Conservation (phyloP, 1,140 invertebrate species). For the Hormaphis cornu region DNA sequence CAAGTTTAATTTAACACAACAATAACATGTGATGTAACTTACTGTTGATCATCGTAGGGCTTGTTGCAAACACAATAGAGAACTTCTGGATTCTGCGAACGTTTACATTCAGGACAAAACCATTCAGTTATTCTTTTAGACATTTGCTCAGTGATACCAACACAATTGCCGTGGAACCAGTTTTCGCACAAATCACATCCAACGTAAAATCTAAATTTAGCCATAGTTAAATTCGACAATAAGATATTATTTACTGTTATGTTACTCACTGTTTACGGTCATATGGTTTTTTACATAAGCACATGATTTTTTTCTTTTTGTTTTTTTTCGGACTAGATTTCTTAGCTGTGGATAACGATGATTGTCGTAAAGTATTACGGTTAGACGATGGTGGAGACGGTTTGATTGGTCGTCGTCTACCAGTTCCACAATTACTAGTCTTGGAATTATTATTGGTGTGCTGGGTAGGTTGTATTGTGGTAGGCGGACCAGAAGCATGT, state of each 20-base stretch:
- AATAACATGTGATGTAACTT: slow-evolving; percentile 43
- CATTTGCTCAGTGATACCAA: slow-evolving; percentile 86
- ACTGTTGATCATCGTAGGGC: slow-evolving; percentile 96
- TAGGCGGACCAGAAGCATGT: slow-evolving; percentile 45
- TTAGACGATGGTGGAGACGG: slow-evolving; percentile 40
- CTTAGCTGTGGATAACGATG: slow-evolving; percentile 32
- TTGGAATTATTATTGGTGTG: slow-evolving; percentile 34
- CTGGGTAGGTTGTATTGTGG: slow-evolving; percentile 42
- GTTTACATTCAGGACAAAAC: slow-evolving; percentile 77
- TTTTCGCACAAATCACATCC: slow-evolving; percentile 94
- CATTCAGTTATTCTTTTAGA: slow-evolving; percentile 83
- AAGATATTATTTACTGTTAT: neutral
- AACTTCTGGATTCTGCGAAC: slow-evolving; percentile 77
- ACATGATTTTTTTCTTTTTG: slow-evolving; percentile 79
- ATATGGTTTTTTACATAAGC: slow-evolving; percentile 87
- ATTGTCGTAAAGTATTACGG: slow-evolving; percentile 35
- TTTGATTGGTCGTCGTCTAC: slow-evolving; percentile 24
- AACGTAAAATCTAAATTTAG: slow-evolving; percentile 75
- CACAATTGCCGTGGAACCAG: slow-evolving; percentile 97
- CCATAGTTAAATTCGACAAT: slow-evolving; percentile 15
- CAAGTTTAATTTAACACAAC: neutral
- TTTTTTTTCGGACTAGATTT: slow-evolving; percentile 36
- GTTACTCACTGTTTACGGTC: slow-evolving; percentile 73
- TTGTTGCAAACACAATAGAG: slow-evolving; percentile 92
- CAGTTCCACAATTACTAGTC: slow-evolving; percentile 10